Conservation (phyloP, 2,888 invertebrate species). For the Phytoseiulus persimilis region DNA sequence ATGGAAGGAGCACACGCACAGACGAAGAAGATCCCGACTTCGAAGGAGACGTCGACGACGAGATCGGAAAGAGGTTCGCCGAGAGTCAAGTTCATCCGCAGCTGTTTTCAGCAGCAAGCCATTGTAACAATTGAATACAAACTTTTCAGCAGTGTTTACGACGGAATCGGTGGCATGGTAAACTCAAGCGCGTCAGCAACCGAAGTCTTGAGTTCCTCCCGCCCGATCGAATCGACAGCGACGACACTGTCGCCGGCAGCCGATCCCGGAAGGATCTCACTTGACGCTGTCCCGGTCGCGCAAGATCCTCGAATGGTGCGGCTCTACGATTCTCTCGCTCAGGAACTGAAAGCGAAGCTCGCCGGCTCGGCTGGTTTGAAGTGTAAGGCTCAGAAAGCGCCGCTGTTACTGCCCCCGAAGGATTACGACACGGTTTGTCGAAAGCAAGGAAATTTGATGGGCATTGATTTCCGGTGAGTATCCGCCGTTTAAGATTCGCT, state of each 20-base stretch:
- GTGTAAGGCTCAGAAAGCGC: conserved; percentile 54
- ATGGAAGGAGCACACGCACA: conserved; percentile 45
- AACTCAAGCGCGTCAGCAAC: too few relatives aligned
- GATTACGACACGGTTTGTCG: conserved; percentile 88
- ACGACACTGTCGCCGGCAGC: background rate
- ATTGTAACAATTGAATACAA: too few relatives aligned
- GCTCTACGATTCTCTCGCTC: conserved; percentile 80
- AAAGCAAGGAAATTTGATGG: conserved; percentile 65
- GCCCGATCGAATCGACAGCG: too few relatives aligned
- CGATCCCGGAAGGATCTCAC: conserved; percentile 39
- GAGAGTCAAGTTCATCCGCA: background rate
- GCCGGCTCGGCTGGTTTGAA: conserved; percentile 48
- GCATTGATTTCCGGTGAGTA: conserved; percentile 62
- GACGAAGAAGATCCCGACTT: conserved; percentile 45
- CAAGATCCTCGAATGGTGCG: conserved; percentile 57
- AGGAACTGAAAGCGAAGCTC: conserved; percentile 73
- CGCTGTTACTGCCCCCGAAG: conserved; percentile 77
- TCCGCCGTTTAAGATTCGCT: conserved; percentile 55
- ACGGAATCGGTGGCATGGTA: too few relatives aligned
- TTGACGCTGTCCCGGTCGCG: conserved; percentile 30
- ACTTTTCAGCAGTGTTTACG: too few relatives aligned
- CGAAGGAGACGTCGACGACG: conserved; percentile 30
- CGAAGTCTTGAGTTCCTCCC: too few relatives aligned
- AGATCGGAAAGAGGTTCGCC: background rate
- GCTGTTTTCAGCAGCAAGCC: too few relatives aligned